Evolutionary conservation across 2,888 invertebrate genomes (phyloP).

Genomic region (Arctia plantaginis): DNA sequence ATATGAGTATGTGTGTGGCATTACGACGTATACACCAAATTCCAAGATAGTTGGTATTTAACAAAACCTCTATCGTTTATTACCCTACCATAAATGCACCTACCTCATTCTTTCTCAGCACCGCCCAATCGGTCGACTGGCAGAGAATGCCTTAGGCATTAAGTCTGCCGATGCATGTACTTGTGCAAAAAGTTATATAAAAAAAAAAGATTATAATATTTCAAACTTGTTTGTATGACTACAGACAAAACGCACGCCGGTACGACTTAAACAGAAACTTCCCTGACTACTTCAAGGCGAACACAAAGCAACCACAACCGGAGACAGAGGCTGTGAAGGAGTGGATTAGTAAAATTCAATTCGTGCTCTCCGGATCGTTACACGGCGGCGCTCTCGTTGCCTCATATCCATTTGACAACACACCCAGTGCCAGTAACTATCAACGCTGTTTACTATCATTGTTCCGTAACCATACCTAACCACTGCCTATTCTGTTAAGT

Average conservation of each 20-base stretch:
- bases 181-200: too few species aligned
- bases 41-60: too few species aligned
- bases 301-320: constrained; percentile 95
- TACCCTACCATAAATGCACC: too few species aligned
- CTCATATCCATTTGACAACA: constrained; percentile 98
- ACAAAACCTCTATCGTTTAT: too few species aligned
- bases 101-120: too few species aligned
- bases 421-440: constrained; percentile 94
- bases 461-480: constrained; percentile 16
- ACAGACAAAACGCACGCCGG: constrained; percentile 94
- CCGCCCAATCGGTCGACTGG: too few species aligned
- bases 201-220: too few species aligned
- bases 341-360: constrained; percentile 97
- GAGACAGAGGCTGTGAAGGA: constrained; percentile 97
- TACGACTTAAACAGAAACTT: constrained; percentile 98
- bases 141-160: too few species aligned
- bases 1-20: too few species aligned
- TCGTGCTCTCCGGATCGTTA: constrained; percentile 96
- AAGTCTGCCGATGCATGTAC: too few species aligned
- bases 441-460: constrained; percentile 24
- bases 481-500: not conserved
- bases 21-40: too few species aligned
- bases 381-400: constrained; percentile 98
- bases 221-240: constrained; percentile 20
- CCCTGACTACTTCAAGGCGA: constrained; percentile 97